Evolutionary conservation across 2,113 vertebrate genomes (phyloP).

Genomic region (Oncorhynchus gorbuscha): DNA sequence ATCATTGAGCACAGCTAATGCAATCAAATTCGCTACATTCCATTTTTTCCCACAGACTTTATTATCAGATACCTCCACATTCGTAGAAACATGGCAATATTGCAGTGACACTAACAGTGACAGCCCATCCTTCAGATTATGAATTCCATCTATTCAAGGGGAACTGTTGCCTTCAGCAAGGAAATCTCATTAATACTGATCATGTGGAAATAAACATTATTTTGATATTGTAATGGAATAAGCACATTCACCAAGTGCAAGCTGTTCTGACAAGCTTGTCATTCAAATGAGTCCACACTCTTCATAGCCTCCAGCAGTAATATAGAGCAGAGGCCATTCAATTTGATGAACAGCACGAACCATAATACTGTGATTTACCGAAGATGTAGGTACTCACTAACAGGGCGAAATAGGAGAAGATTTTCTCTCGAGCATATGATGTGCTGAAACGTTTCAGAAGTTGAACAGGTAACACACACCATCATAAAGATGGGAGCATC

Average conservation of each 20-base stretch:
- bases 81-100: too few relatives aligned
- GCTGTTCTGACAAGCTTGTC: too few relatives aligned
- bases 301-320: not conserved
- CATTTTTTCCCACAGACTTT: not conserved
- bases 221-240: not conserved
- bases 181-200: not conserved
- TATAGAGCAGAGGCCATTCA: not conserved
- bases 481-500: not conserved
- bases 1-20: constrained; percentile 1
- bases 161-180: not conserved
- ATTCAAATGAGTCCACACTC: not conserved
- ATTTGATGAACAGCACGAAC: not conserved
- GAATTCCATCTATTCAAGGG: not conserved
- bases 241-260: not conserved
- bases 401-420: too few relatives aligned
- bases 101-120: not conserved
- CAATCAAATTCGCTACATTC: not conserved
- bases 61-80: too few relatives aligned
- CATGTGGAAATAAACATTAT: not conserved
- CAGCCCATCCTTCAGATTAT: not conserved
- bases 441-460: too few relatives aligned
- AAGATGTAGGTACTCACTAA: not conserved
- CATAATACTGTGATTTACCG: not conserved
- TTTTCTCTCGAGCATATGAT: too few relatives aligned
- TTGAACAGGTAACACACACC: too few relatives aligned